phyloP scores from a whole-genome alignment of 2,797 vertebrate genomes.

The Lemur catta region DNA sequence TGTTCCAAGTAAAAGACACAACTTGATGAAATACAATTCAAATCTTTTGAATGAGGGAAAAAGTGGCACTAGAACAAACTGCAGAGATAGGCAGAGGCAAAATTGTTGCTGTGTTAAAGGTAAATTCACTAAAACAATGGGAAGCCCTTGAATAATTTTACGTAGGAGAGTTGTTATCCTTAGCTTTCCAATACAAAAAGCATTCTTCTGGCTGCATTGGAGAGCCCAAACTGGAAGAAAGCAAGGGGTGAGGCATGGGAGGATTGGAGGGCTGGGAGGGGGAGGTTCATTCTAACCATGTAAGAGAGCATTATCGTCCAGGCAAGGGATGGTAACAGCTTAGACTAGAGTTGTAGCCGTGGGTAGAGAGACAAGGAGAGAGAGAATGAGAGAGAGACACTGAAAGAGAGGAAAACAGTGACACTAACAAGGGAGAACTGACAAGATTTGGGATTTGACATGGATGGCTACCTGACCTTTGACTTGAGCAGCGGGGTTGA shows the following conservation, averaged over 20 bases:
- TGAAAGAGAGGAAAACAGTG: fast-evolving
- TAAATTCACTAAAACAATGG: neutral
- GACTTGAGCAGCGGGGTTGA: neutral
- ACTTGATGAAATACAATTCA: neutral
- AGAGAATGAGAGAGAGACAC: fast-evolving
- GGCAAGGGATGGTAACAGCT: neutral
- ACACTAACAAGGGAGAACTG: neutral
- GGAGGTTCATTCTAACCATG: neutral
- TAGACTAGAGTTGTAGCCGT: neutral
- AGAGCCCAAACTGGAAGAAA: neutral
- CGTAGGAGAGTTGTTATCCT: neutral
- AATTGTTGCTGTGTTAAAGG: neutral
- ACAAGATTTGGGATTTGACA: neutral
- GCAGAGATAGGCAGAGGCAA: neutral
- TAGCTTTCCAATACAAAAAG: neutral
- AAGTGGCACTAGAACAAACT: neutral
- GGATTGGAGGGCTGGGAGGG: no score
- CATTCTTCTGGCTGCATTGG: neutral
- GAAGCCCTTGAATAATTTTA: neutral
- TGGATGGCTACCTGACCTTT: neutral
- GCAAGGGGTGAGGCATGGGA: neutral
- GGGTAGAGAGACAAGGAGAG: neutral
- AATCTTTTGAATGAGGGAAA: neutral
- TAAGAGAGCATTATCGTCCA: neutral
- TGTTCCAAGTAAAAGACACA: neutral